phyloP scores from a whole-genome alignment of 2,888 invertebrate genomes.

The Ophion slaviceki region DNA sequence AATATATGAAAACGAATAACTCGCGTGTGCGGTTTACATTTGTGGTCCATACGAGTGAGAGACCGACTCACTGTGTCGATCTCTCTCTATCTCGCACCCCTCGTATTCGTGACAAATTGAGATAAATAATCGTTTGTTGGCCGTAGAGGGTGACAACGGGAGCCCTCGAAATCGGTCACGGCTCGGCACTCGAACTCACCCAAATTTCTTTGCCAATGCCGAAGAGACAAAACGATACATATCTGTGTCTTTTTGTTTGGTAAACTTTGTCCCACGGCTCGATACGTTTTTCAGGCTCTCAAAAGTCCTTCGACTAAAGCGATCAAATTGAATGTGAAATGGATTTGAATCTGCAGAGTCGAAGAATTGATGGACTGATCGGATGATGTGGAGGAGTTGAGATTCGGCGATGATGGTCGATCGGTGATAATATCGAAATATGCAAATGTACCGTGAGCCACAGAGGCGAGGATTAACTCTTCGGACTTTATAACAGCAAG shows the following conservation, averaged over 20 bases:
- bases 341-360: constrained; percentile 17
- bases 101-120: constrained; percentile 78
- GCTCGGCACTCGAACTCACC: constrained; percentile 71
- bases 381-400: constrained; percentile 12
- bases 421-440: constrained; percentile 70
- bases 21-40: constrained; percentile 44
- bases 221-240: constrained; percentile 53
- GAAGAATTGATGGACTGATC: constrained; percentile 4
- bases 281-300: background rate
- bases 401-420: constrained; percentile 20
- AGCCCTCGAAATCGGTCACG: constrained; percentile 77
- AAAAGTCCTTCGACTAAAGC: background rate
- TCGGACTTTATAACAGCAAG: too few species aligned
- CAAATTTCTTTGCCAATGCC: constrained; percentile 44
- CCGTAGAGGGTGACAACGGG: constrained; percentile 72
- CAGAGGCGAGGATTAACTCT: background rate
- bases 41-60: constrained; percentile 49
- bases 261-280: constrained; percentile 61
- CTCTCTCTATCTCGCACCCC: constrained; percentile 42
- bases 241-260: constrained; percentile 44
- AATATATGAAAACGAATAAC: constrained; percentile 49
- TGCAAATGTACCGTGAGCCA: constrained; percentile 67
- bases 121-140: constrained; percentile 80
- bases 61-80: constrained; percentile 16
- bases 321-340: constrained; percentile 15